Base-by-base conservation (phyloP, 2,113 vertebrate species). In the Saguinus imperator region DNA sequence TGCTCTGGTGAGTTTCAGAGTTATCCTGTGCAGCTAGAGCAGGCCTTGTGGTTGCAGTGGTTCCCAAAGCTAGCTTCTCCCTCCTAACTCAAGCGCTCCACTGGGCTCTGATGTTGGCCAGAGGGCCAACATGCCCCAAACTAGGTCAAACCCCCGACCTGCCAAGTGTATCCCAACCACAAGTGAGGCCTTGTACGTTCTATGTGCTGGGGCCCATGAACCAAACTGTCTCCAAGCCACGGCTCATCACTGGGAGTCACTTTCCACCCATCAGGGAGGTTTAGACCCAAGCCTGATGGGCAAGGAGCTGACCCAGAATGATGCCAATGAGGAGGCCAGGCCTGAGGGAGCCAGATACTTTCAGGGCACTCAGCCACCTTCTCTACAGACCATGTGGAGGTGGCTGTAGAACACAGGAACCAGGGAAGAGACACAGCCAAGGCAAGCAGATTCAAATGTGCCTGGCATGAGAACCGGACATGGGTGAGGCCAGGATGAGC, bases 1-100 rank as follows among this genome's bases (percentile, higher is more conserved):
- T 70, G 61, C 40, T 87, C 35, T 45, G 23, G 43, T 79, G 88
- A 82, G 50, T 29, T 75, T 58, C 58, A 35, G 3, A 35, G 3
- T 16, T 35, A 48, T 37, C 43, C 21, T 18, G 52, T 13, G 73
- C 64, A 43, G 29, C 1, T n/a, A 23, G 45, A 89, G 9, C 32
- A 45, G n/a, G 17, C 37, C 45, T 25, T 23, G 18, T 37, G 82
- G 27, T 52, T 20, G 35, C 2, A 0, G 1, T 1, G 6, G 61
- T 76, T 57, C n/a, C 58, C 50, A 29, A 75, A 73, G 66, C 57
- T 48, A 16, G 66, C 68, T 45, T 77, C 40, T 58, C 29, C 64
- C 87, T 93, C 76, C 77, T 79, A 43, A 89, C 35, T 52, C 80
- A n/a, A 48, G 58, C 64, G 37, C 52, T 80, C 32, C 57, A 32